Conservation (phyloP, 1,140 invertebrate genomes). For the Drosophila kikkawai region DNA sequence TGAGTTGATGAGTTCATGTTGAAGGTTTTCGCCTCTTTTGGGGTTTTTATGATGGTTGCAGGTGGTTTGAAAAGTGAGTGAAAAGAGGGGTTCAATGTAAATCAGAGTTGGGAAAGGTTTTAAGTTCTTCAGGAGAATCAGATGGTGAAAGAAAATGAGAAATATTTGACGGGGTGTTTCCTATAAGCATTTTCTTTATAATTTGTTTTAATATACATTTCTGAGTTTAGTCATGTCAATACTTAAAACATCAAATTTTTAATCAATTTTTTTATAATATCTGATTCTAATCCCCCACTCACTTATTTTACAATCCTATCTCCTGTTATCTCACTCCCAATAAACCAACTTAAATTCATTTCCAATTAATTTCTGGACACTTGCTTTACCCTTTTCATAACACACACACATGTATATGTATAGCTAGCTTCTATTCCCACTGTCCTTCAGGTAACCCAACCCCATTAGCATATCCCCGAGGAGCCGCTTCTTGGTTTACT, state of each 20-base stretch:
- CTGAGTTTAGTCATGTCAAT: not conserved
- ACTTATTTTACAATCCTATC: not conserved
- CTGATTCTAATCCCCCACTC: too few species aligned
- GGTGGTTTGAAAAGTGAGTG: slow-evolving; percentile 12
- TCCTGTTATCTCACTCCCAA: not conserved
- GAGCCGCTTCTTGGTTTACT: slow-evolving; percentile 40
- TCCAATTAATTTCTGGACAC: slow-evolving; percentile 34
- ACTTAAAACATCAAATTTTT: not conserved
- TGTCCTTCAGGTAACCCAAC: slow-evolving; percentile 46
- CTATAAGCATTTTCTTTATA: not conserved
- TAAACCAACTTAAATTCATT: slow-evolving; percentile 5
- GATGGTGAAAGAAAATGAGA: not conserved
- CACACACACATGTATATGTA: too few species aligned
- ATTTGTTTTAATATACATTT: accelerated
- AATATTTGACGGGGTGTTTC: not conserved
- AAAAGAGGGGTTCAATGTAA: not conserved
- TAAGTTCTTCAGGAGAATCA: not conserved
- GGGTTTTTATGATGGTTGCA: slow-evolving; percentile 17
- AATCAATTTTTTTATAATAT: not conserved
- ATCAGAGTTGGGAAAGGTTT: not conserved
- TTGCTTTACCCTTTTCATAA: slow-evolving; percentile 23
- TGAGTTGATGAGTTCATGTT: slow-evolving; percentile 39
- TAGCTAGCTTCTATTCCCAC: slow-evolving; percentile 16
- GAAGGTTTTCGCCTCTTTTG: slow-evolving; percentile 15
- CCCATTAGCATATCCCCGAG: slow-evolving; percentile 48